These are phyloP conservation scores for Sycobia sp. DNA, from an alignment of 1,140 invertebrate species.

Conservation along the genomic window DNA sequence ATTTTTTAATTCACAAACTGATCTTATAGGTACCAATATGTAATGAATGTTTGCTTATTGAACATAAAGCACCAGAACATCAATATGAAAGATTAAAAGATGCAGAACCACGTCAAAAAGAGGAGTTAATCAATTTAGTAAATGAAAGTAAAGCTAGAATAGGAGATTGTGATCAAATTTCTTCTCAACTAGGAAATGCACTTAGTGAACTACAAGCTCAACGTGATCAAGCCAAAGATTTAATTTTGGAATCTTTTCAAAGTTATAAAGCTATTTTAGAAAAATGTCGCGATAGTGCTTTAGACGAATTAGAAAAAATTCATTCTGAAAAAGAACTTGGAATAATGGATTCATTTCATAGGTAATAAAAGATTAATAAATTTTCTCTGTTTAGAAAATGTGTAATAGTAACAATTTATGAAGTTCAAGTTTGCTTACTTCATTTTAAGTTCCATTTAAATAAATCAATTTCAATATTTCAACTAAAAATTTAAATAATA, in stretches of 20 bases:
- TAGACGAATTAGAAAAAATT: slow-evolving; percentile 77
- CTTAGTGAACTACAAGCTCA: slow-evolving; percentile 85
- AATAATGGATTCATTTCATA: slow-evolving; percentile 85
- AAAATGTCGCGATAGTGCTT: slow-evolving; percentile 73
- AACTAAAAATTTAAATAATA: no score
- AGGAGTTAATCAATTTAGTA: slow-evolving; percentile 76
- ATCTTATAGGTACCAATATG: slow-evolving; percentile 70
- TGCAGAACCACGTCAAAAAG: slow-evolving; percentile 75
- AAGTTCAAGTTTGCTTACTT: no score
- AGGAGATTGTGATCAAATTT: slow-evolving; percentile 75
- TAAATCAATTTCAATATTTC: no score
- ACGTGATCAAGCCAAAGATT: slow-evolving; percentile 81
- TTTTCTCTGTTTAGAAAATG: not conserved
- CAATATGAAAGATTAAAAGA: slow-evolving; percentile 77
- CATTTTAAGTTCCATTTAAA: slow-evolving; percentile 8
- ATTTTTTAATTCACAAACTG: not conserved
- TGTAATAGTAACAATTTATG: no score
- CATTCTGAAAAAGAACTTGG: slow-evolving; percentile 85
- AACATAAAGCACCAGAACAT: slow-evolving; percentile 80
- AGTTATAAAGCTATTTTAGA: slow-evolving; percentile 83
- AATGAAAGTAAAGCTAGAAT: slow-evolving; percentile 75
- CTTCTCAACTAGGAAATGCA: slow-evolving; percentile 73
- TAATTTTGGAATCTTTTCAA: slow-evolving; percentile 84
- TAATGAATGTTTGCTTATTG: slow-evolving; percentile 78
- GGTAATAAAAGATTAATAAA: slow-evolving; percentile 46